These are phyloP conservation scores for Halcyon smyrnensis DNA, from an alignment of 2,797 vertebrate species.

Conservation along the genomic window DNA sequence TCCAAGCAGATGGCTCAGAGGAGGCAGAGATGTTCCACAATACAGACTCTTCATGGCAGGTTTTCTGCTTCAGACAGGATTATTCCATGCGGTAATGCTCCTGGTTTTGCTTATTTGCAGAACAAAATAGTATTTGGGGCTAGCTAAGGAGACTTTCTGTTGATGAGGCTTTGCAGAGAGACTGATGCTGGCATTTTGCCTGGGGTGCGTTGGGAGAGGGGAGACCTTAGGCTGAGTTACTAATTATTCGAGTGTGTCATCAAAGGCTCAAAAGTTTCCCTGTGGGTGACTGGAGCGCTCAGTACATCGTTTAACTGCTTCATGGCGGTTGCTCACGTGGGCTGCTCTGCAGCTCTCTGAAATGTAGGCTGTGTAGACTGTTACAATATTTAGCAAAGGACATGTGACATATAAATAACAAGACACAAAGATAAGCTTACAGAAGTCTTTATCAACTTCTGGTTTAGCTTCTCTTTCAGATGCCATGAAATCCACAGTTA, in stretches of 20 bases:
- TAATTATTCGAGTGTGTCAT: neutral
- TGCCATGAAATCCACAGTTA: neutral
- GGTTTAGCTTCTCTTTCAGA: neutral
- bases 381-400: neutral
- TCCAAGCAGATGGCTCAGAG: neutral
- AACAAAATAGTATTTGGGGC: neutral
- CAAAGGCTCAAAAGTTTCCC: neutral
- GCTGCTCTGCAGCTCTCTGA: neutral
- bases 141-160: neutral
- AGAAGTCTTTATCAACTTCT: neutral
- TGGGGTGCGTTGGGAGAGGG: neutral
- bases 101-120: conserved; percentile 10
- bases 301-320: neutral
- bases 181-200: neutral
- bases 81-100: neutral
- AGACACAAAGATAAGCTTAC: neutral
- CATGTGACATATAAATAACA: neutral
- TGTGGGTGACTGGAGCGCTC: neutral
- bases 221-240: neutral
- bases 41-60: neutral
- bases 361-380: neutral
- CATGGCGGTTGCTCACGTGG: neutral
- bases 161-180: neutral
- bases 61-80: neutral
- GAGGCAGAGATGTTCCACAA: neutral